A percentile compares a stretch with the other conserved stretches of the same genome.
Evolutionary conservation across 2,888 invertebrate genomes (phyloP).

Genomic region (Labia minor): DNA sequence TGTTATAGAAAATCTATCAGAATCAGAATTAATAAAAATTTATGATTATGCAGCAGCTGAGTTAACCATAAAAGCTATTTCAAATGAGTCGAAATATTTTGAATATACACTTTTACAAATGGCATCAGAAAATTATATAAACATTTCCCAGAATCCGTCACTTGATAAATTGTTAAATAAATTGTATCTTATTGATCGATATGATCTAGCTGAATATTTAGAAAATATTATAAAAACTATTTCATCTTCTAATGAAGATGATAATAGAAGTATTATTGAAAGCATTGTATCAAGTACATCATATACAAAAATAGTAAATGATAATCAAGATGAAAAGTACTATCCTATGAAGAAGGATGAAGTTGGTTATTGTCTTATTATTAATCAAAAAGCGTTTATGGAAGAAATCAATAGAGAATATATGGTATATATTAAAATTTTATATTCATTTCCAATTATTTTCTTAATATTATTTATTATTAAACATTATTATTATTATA

Average conservation of each 20-base stretch:
- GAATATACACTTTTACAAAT: slow-evolving; percentile 34
- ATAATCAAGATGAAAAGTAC: slow-evolving; percentile 24
- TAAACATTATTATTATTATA: no score
- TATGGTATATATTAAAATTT: slow-evolving; percentile 16
- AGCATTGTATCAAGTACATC: no score
- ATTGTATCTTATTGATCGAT: slow-evolving; percentile 31
- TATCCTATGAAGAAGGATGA: slow-evolving; percentile 33
- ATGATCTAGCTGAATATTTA: slow-evolving; percentile 26
- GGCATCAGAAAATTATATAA: slow-evolving; percentile 30
- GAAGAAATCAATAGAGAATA: slow-evolving; percentile 28
- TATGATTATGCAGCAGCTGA: slow-evolving; percentile 27
- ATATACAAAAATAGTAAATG: slow-evolving; percentile 8
- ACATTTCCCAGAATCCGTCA: slow-evolving; percentile 25
- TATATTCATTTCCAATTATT: slow-evolving; percentile 16
- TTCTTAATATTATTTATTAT: no score
- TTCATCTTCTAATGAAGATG: no score
- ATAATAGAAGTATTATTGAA: no score
- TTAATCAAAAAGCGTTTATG: slow-evolving; percentile 33
- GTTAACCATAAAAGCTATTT: slow-evolving; percentile 26
- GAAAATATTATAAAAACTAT: slow-evolving; percentile 19
- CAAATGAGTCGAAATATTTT: slow-evolving; percentile 28
- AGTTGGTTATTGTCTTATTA: slow-evolving; percentile 34
- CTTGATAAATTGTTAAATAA: slow-evolving; percentile 29
- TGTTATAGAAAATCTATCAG: slow-evolving; percentile 38
- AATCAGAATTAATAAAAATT: slow-evolving; percentile 31